A percentile compares a stretch with the other conserved stretches of the same genome.
phyloP scores from a whole-genome alignment of 2,888 invertebrate species.

The Rhingia campestris region DNA sequence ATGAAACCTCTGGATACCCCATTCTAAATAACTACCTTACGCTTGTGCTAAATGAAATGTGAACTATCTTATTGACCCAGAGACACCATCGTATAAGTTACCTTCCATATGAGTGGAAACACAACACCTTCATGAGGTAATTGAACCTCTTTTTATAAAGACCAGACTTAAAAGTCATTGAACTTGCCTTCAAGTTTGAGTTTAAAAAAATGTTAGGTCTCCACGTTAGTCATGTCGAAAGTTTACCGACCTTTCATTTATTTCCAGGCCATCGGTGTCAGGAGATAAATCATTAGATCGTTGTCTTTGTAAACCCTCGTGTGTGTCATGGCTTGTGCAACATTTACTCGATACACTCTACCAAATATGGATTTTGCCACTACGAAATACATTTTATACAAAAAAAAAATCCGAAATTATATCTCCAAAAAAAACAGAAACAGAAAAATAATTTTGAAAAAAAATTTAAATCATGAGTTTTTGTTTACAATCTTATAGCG shows the following conservation, averaged over 20 bases:
- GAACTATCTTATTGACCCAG: conserved; percentile 4
- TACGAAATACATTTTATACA: not conserved
- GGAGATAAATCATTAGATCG: not conserved
- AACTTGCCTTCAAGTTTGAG: not conserved
- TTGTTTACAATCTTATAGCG: not conserved
- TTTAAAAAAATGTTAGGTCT: not conserved
- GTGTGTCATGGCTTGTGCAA: not conserved
- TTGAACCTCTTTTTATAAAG: not conserved
- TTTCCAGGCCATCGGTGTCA: not conserved
- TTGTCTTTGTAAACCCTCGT: not conserved
- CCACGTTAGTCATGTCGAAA: not conserved
- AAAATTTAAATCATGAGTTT: not conserved
- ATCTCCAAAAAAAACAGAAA: not conserved
- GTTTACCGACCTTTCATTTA: not conserved
- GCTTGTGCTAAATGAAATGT: not conserved
- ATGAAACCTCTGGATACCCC: not conserved
- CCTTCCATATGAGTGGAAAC: not conserved
- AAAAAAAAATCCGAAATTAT: not conserved
- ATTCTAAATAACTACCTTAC: not conserved
- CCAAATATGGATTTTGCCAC: not conserved
- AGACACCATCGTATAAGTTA: not conserved
- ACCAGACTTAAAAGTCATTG: not conserved
- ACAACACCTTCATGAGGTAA: not conserved
- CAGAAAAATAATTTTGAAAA: not conserved
- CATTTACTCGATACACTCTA: not conserved